phyloP scores from a whole-genome alignment of 1,140 invertebrate species.

The Plutomurus gul region DNA sequence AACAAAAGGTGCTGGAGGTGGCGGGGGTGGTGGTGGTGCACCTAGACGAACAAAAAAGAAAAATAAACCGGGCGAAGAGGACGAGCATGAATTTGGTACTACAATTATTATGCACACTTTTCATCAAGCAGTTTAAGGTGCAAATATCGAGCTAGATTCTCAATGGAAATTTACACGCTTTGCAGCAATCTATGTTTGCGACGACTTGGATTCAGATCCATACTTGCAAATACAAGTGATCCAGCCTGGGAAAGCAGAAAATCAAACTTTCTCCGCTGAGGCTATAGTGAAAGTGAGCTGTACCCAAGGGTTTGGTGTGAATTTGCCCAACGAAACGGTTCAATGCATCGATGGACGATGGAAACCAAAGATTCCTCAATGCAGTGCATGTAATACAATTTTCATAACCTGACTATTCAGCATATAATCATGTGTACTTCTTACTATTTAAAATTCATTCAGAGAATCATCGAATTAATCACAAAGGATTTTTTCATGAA shows the following conservation, averaged over 20 bases:
- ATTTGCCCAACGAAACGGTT: constrained; percentile 75
- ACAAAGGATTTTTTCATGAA: not conserved
- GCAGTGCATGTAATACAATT: constrained; percentile 70
- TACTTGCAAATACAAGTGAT: constrained; percentile 70
- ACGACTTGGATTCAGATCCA: constrained; percentile 60
- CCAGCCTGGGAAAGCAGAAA: constrained; percentile 58
- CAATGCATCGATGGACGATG: constrained; percentile 77
- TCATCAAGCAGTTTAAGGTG: no score
- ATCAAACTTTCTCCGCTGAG: constrained; percentile 59
- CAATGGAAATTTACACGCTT: not conserved
- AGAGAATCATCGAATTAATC: not conserved
- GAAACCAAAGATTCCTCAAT: constrained; percentile 78
- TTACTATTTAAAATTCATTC: not conserved
- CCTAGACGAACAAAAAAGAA: constrained; percentile 59
- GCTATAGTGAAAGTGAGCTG: constrained; percentile 74
- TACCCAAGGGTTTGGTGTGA: constrained; percentile 73
- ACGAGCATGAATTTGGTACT: constrained; percentile 54
- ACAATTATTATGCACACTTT: no score
- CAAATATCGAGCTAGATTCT: not conserved
- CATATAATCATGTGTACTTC: not conserved
- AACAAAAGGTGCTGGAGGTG: constrained; percentile 42
- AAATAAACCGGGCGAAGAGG: constrained; percentile 59
- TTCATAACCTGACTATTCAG: not conserved
- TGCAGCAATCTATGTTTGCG: constrained; percentile 36
- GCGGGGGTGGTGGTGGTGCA: constrained; percentile 38